Evolutionary conservation across 2,888 invertebrate genomes (phyloP), one percentile per base, ranked within the genome.

Genomic region (Rhamnusium bicolor): DNA sequence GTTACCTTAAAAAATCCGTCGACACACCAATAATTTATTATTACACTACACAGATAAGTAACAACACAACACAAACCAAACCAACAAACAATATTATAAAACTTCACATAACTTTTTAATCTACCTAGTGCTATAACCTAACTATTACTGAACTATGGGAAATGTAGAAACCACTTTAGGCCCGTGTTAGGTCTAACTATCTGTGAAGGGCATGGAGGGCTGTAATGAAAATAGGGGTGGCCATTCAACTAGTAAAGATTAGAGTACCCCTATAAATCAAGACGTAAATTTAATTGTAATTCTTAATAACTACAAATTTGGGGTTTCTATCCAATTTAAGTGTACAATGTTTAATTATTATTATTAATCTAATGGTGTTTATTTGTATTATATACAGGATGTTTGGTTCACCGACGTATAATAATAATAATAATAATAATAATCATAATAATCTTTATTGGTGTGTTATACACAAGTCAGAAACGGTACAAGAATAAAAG

Each of bases 111-210:
- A 32, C 32, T 58, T 58, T 58, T 32, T 19, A 58, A 58, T 18
- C 29, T 19, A 29, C 32, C 12, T 58, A 16, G 32, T 54, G 27
- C 54, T 21, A 27, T 54, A 54, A 54, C 54, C 16, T 32, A 58
- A 58, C 32, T 58, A 32, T 58, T 32, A 58, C 61, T 40, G 40
- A 40, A 19, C 61, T 29, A 61, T 46, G 46, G 21, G 61, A 51
- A 51, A 10, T 51, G 18, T 19, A 51, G 51, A 19, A 61, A 61
- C 58, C 21, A 14, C 61, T 21, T 40, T 47, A n/a, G 46, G 61
- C 40, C 24, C 21, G 6, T 40, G 40, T 40, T 18, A 63, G 29
- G 63, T 19, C 61, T 8, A 47, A 63, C 49, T 47, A 29, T 49
- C 49, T 49, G 47, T 49, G 63, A 63, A 63, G 49, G 63, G 49